Evolutionary conservation across 2,888 invertebrate species (phyloP).

Genomic region (Polyommatus iphigenia): DNA sequence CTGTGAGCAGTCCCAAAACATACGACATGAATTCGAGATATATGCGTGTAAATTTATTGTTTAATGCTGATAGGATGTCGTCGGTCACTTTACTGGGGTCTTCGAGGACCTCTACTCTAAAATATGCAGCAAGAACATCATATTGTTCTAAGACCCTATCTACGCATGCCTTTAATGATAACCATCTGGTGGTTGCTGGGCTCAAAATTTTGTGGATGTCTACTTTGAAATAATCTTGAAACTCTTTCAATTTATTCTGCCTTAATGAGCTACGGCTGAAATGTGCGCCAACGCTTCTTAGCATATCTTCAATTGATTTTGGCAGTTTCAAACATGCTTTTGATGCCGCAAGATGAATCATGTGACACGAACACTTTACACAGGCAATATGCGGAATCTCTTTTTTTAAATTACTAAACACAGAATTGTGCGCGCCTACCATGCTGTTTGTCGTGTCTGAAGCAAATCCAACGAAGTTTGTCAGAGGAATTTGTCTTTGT

Average conservation of each 20-base stretch:
- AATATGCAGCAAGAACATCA: slow-evolving; percentile 6
- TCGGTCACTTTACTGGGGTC: slow-evolving; percentile 8
- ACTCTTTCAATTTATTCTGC: slow-evolving; percentile 45
- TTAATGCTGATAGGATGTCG: neutral
- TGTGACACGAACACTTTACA: slow-evolving; percentile 52
- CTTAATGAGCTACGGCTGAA: slow-evolving; percentile 39
- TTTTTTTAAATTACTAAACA: slow-evolving; percentile 37
- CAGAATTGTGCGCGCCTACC: slow-evolving; percentile 43
- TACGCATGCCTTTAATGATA: slow-evolving; percentile 11
- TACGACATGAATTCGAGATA: slow-evolving; percentile 19
- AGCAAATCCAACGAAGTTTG: slow-evolving; percentile 45
- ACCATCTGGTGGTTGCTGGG: slow-evolving; percentile 4
- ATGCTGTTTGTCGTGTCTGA: slow-evolving; percentile 49
- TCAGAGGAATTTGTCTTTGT: slow-evolving; percentile 11
- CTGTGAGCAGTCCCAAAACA: neutral
- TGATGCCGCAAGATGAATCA: slow-evolving; percentile 48
- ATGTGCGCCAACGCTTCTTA: slow-evolving; percentile 35
- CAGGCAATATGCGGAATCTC: slow-evolving; percentile 45
- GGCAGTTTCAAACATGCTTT: slow-evolving; percentile 53
- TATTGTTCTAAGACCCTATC: neutral
- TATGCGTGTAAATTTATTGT: neutral
- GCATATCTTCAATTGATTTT: slow-evolving; percentile 40
- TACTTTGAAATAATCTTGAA: slow-evolving; percentile 40
- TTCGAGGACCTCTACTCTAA: neutral
- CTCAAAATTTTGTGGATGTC: slow-evolving; percentile 43